Conservation (phyloP, 2,888 invertebrate species). For the Spilarctia lutea region DNA sequence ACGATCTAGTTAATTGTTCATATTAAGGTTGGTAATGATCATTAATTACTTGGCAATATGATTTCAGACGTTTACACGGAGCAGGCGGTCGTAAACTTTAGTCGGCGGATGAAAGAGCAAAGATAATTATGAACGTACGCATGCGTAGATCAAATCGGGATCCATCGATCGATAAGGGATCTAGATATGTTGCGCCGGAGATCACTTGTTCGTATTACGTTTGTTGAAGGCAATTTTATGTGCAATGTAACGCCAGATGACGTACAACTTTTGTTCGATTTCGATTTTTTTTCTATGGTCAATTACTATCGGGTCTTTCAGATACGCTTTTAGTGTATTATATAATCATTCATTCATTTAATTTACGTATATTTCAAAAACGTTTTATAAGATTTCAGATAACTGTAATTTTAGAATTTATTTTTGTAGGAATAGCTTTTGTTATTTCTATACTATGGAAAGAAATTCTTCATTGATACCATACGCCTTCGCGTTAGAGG, state of each 20-base stretch:
- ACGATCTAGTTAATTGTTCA: constrained; percentile 73
- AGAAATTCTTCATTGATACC: constrained; percentile 37
- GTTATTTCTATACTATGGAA: constrained; percentile 31
- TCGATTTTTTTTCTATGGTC: constrained; percentile 42
- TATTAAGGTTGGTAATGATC: constrained; percentile 72
- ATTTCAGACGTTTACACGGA: constrained; percentile 81
- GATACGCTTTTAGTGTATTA: background rate
- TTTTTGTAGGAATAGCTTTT: constrained; percentile 1
- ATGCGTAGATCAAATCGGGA: constrained; percentile 85
- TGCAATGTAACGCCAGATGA: constrained; percentile 56
- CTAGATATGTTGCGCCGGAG: constrained; percentile 75
- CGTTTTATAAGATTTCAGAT: background rate
- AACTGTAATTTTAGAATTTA: background rate
- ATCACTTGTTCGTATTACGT: constrained; percentile 68
- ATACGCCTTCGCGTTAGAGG: constrained; percentile 49
- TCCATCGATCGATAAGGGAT: constrained; percentile 82
- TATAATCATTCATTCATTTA: background rate
- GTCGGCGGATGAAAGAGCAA: constrained; percentile 84
- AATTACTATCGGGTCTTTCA: constrained; percentile 21
- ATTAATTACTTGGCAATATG: constrained; percentile 82
- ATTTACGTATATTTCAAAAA: background rate
- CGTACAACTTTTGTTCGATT: constrained; percentile 45
- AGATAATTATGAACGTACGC: constrained; percentile 83
- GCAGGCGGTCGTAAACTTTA: constrained; percentile 76
- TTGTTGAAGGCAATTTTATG: constrained; percentile 66